Base-by-base conservation (phyloP, 2,113 vertebrate genomes). In the Tragulus kanchil region DNA sequence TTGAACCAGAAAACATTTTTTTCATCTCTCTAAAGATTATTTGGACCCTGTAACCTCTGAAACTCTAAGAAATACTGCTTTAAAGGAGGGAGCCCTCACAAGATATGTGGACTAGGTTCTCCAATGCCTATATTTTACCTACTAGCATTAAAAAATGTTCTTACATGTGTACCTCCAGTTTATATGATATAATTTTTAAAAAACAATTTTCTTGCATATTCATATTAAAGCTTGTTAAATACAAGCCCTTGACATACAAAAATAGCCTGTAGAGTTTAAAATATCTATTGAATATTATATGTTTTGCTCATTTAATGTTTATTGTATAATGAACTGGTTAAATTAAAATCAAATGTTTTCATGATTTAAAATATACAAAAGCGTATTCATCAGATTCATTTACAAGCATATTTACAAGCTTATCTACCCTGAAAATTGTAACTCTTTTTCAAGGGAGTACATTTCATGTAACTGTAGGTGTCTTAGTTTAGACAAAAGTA, bases 231-330 rank as follows among this genome's bases (percentile, higher is more conserved):
- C 5, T 78, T 69, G 52, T 26, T 61, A 85, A 85, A 56, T 61
- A 88, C 6, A n/a, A 95, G 81, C 45, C 77, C 50, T 54, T 90
- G 36, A 86, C 61, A 71, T 81, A n/a, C 12, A 78, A 82, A 88
- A 90, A 64, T 58, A 26, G 3, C 12, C 31, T 85, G 75, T 52
- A 77, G 59, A 59, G 1, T 69, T 69, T 93, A 54, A 62, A 92
- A 89, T 95, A 86, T 84, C 25, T 90, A 23, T 58, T 58, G 15
- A 95, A 23, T 93, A 90, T 13, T 8, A 59, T 19, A 12, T 61
- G 10, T 65, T 90, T 78, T 45, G 17, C 54, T 86, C 77, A 21
- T 36, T 56, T 90, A 65, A 97, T 71, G 16, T 62, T 95, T 89
- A 79, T 50, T 3, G 21, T 85, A 77, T 19, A 81, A 79, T 79